phyloP scores from a whole-genome alignment of 2,797 vertebrate genomes.

The Hydrocynus forskahlii region DNA sequence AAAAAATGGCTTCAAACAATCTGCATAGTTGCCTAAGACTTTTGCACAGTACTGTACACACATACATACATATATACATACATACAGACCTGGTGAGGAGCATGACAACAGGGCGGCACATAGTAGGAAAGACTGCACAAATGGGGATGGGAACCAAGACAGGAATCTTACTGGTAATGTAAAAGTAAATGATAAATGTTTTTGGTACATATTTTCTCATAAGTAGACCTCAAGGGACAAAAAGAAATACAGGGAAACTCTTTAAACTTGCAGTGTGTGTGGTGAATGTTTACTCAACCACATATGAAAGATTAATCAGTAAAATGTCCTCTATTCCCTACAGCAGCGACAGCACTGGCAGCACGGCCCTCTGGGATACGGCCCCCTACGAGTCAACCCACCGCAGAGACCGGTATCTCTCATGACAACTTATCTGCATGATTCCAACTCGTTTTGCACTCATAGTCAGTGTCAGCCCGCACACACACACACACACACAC shows the following conservation, averaged over 20 bases:
- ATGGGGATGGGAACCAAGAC: too few relatives aligned
- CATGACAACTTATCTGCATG: constrained; percentile 3
- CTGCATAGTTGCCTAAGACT: too few relatives aligned
- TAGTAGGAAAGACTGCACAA: too few relatives aligned
- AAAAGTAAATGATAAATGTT: too few relatives aligned
- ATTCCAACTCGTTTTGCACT: neutral
- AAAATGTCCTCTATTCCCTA: neutral
- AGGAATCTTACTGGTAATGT: too few relatives aligned
- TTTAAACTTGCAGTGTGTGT: neutral
- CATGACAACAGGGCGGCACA: too few relatives aligned
- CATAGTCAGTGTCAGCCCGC: neutral
- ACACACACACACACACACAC: neutral
- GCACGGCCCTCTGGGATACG: neutral
- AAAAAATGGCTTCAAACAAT: too few relatives aligned
- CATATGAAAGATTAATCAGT: constrained; percentile 26
- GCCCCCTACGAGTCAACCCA: neutral
- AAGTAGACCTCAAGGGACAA: neutral
- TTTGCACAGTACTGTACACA: too few relatives aligned
- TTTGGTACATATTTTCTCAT: too few relatives aligned
- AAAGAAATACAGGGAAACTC: neutral
- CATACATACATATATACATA: too few relatives aligned
- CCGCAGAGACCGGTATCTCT: neutral
- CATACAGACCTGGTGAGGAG: too few relatives aligned
- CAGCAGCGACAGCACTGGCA: constrained; percentile 1
- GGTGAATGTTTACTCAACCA: constrained; percentile 1